Base-by-base conservation (phyloP, 2,888 invertebrate genomes). In the Amiota communis region DNA sequence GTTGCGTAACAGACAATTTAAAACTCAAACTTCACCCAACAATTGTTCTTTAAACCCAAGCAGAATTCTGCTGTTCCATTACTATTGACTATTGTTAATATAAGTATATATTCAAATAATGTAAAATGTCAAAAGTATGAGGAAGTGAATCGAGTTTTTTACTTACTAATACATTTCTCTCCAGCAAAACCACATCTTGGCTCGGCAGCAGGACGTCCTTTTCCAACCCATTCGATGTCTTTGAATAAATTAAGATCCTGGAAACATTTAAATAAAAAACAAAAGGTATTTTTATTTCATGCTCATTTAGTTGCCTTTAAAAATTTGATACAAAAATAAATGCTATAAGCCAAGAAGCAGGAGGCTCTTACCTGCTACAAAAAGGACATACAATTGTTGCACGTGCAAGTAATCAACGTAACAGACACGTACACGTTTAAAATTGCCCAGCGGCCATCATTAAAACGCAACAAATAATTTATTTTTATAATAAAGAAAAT, bases 161-260 rank as follows among this genome's bases (percentile, higher is more conserved):
- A 94, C 95, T 93, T 92, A 97, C 97, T 94, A 86, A 95, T 94
- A 89, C 98, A 98, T 88, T 95, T 95, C 91, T 97, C 96, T 71
- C 95, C 96, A 51, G 93, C 91, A 89, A 96, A 98, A n/a, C 98
- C 98, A 89, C 98, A 98, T 46, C 91, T 91, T 1, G 97, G 98
- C 83, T 96, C 96, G 2, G 97, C 95, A 15, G 95, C 92, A 0
- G 98, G 97, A 56, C 94, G 94, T 64, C 91, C 91, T 10, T 78
- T 79, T 12, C 93, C 92, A 36, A 95, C 92, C 97, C 97, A 98
- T 77, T 94, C 92, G 80, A 97, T 93, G 63, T 92, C 90, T 49
- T 92, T 92, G 63, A 92, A 92, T 87, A 97, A 91, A 81, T 93
- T 92, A 82, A 97, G 91, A 87, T 94, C 93, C 97, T 97, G 91